phyloP scores from a whole-genome alignment of 2,113 vertebrate genomes.

The Crotalus horridus region DNA sequence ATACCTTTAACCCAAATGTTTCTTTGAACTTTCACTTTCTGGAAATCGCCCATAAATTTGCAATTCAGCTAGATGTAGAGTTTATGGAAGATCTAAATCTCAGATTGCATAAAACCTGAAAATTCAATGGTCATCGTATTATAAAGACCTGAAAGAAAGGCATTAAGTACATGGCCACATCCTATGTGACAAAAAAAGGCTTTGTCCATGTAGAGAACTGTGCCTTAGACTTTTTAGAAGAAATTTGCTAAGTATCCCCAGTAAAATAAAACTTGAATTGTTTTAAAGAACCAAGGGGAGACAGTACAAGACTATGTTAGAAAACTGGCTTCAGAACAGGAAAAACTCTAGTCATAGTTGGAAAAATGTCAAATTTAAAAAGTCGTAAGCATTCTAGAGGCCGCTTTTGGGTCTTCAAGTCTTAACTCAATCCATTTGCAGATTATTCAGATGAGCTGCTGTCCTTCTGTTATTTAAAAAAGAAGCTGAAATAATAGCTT shows the following conservation, averaged over 20 bases:
- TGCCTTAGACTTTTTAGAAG: not conserved
- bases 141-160: not conserved
- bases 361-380: constrained; percentile 24
- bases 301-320: constrained; percentile 5
- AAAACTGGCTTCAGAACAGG: constrained; percentile 19
- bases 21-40: not conserved
- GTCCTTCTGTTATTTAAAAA: not conserved
- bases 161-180: not conserved
- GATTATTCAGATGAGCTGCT: not conserved
- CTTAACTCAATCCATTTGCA: not conserved
- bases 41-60: not conserved
- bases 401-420: not conserved
- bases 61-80: not conserved
- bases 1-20: not conserved
- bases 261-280: constrained; percentile 6
- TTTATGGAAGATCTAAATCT: not conserved
- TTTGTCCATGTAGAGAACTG: not conserved
- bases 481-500: not conserved
- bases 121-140: not conserved
- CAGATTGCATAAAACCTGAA: not conserved
- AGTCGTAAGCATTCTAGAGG: constrained; percentile 23
- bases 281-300: constrained; percentile 1
- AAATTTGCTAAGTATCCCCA: not conserved
- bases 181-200: not conserved
- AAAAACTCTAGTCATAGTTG: constrained; percentile 26